Evolutionary conservation across 1,140 invertebrate genomes (phyloP), one percentile per base, ranked within the genome.

Genomic region (Pseudachorutes palmiensis): DNA sequence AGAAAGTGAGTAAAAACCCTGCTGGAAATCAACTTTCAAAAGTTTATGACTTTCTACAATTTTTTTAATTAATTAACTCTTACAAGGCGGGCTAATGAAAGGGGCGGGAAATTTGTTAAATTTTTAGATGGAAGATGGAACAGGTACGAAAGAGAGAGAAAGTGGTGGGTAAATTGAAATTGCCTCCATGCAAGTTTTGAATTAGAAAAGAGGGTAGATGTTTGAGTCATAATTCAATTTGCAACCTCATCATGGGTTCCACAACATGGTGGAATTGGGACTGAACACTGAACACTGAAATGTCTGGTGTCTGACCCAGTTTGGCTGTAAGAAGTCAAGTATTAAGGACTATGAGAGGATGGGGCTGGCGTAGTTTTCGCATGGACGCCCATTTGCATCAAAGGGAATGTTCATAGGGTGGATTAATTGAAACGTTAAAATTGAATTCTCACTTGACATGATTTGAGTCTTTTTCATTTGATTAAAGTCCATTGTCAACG

Each of bases 21-120:
- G 51, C 24, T 9, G 12, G 24, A 26, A 55, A 55, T 41, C 5
- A 19, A 41, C 5, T 5, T 41, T 41, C 5, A 41, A 41, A 19
- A 55, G 12, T 55, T 55, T 55, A 55, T 55, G 51, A 55, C 51
- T 55, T 22, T 26, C n/a, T n/a, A n/a, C 12, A 22, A 14, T 55
- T 55, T 55, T 55, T 55, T 55, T 55, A 55, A 55, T 55, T 55
- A 55, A 55, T 55, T 55, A 55, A 55, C 51, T 55, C 51, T 26
- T 5, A 55, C 12, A 55, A 24, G 14, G 24, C 3, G 9, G 14
- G 9, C 12, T 16, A 24, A 24, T 55, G 24, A 24, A 26, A 3
- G 24, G 24, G 24, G 51, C 9, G 24, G 12, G 51, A 55, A 55
- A 55, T 14, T 24, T 24, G 24, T 41, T 9, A 55, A 55, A 16